These are phyloP conservation scores for Periplaneta americana DNA, from an alignment of 1,140 invertebrate species.

Conservation along the genomic window DNA sequence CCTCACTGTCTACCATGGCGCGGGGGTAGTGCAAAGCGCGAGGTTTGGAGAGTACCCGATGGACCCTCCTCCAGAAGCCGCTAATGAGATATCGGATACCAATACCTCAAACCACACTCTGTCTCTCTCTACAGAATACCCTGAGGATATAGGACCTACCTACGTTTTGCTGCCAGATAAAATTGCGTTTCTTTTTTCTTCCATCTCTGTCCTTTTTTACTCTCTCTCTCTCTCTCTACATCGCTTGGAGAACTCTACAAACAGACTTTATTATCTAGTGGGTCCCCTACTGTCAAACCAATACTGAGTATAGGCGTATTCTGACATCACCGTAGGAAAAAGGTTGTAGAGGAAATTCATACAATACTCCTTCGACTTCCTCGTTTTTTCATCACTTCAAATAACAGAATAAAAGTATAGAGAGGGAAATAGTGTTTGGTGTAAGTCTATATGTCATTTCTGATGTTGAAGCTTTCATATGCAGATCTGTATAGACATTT, in stretches of 20 bases:
- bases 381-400: neutral
- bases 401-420: neutral
- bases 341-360: neutral
- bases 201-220: neutral
- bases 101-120: neutral
- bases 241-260: neutral
- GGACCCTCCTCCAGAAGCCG: neutral
- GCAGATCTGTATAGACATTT: neutral
- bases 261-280: neutral
- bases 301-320: neutral
- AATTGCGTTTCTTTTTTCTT: neutral
- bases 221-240: neutral
- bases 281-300: neutral
- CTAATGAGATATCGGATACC: neutral
- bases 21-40: neutral
- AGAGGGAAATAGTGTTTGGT: too few species aligned
- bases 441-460: neutral
- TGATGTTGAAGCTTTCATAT: neutral
- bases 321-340: neutral
- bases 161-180: neutral
- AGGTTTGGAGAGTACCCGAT: neutral
- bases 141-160: neutral
- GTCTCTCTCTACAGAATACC: neutral
- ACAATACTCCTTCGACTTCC: neutral
- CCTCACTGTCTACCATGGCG: too few species aligned